A percentile compares a stretch with the other conserved stretches of the same genome.
Evolutionary conservation across 2,113 vertebrate genomes (phyloP).

Genomic region (Oncorhynchus masou): DNA sequence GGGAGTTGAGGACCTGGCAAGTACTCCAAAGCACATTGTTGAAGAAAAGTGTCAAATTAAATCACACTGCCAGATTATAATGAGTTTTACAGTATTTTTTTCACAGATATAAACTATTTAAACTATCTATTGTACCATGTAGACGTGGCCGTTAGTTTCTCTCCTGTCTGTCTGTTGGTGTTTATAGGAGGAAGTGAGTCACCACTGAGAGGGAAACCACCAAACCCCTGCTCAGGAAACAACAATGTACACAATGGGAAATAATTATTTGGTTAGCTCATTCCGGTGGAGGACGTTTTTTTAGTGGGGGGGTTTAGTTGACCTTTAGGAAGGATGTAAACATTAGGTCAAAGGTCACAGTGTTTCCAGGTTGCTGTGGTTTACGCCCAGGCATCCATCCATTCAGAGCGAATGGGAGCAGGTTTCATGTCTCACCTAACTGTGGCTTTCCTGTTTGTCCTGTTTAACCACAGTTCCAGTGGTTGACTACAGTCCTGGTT

Average conservation of each 20-base stretch:
- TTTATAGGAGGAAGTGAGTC: background rate
- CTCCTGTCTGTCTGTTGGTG: background rate
- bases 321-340: conserved; percentile 41
- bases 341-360: conserved; percentile 48
- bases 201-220: background rate
- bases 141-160: background rate
- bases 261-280: conserved; percentile 42
- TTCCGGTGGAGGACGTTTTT: conserved; percentile 8
- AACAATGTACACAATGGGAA: conserved; percentile 43
- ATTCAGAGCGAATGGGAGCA: conserved; percentile 42
- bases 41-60: background rate
- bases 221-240: background rate
- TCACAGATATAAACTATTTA: too few relatives aligned
- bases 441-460: conserved; percentile 31
- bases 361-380: background rate
- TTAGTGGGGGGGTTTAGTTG: conserved; percentile 41
- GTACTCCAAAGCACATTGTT: background rate
- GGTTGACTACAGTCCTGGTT: conserved; percentile 53
- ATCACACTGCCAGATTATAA: too few relatives aligned
- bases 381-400: conserved; percentile 4
- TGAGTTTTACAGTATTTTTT: too few relatives aligned
- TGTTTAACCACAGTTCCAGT: conserved; percentile 62
- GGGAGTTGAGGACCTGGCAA: background rate
- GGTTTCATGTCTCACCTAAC: conserved; percentile 63
- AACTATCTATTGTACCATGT: background rate